Conservation (phyloP, 30 jellyfish, hydroid and myxozoan species). For the Turritopsis dohrnii region DNA sequence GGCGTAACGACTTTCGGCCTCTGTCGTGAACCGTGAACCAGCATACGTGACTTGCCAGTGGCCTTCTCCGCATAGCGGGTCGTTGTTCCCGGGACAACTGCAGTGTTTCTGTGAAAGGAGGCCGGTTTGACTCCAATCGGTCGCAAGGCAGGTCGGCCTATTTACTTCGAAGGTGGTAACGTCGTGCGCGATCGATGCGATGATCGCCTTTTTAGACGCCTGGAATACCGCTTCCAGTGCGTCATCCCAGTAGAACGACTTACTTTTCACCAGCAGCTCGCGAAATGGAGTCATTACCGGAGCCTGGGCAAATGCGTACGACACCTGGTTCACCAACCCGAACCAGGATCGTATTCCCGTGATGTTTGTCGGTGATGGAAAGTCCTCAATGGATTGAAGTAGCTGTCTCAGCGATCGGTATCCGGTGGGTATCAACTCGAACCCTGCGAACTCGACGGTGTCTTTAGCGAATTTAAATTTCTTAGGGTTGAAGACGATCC, state of each 20-base stretch:
- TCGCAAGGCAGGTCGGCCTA: too few relatives aligned
- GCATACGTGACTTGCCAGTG: slow-evolving; percentile 13
- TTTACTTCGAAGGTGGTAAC: too few relatives aligned
- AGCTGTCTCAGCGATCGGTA: slow-evolving; percentile 6
- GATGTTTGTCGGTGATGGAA: slow-evolving; percentile 32
- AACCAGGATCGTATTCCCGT: slow-evolving; percentile 29
- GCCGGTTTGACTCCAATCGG: not conserved
- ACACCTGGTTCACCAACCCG: slow-evolving; percentile 24
- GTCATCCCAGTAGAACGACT: slow-evolving; percentile 31
- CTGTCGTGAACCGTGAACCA: slow-evolving; percentile 31
- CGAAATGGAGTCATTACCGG: slow-evolving; percentile 33
- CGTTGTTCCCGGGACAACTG: not conserved
- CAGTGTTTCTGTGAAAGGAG: slow-evolving; percentile 5
- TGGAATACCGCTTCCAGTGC: too few relatives aligned
- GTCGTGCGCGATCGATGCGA: too few relatives aligned
- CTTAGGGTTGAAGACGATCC: slow-evolving; percentile 30
- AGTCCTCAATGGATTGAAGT: slow-evolving; percentile 18
- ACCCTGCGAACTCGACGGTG: slow-evolving; percentile 17
- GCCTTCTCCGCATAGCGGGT: not conserved
- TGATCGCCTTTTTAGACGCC: too few relatives aligned
- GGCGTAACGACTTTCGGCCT: slow-evolving; percentile 16
- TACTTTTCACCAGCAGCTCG: slow-evolving; percentile 3
- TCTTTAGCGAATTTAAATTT: slow-evolving; percentile 13
- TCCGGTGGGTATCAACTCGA: not conserved
- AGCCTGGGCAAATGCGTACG: slow-evolving; percentile 31